Conservation (phyloP, 1,140 invertebrate species). For the Druon quercuslanigerum region DNA sequence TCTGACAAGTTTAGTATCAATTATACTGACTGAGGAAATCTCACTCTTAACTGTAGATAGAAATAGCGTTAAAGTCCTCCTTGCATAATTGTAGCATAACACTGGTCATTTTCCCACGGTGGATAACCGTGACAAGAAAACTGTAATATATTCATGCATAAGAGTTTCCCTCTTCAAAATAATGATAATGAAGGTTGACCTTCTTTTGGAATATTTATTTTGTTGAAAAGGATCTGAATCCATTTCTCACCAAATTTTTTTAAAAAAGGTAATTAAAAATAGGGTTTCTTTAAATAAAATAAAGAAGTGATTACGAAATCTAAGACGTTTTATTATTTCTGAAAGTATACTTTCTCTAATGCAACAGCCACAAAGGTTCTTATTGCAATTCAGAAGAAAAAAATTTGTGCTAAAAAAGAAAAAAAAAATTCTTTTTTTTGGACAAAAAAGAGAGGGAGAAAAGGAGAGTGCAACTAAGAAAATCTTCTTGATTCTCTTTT, state of each 20-base stretch:
- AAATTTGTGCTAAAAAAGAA: no score
- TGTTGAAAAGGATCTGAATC: neutral
- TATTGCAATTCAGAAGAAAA: no score
- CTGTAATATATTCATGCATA: neutral
- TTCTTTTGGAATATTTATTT: neutral
- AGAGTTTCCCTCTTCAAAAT: conserved; percentile 6
- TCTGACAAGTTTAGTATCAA: no score
- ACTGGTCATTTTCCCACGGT: conserved; percentile 58
- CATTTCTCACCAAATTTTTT: neutral
- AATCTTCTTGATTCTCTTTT: no score
- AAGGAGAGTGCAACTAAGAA: no score
- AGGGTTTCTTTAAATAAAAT: no score
- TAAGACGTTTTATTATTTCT: no score
- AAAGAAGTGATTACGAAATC: no score
- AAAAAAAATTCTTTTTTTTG: no score
- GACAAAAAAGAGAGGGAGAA: no score
- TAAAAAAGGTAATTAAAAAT: neutral
- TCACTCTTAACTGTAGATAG: neutral
- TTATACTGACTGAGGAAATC: conserved; percentile 11
- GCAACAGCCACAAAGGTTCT: no score
- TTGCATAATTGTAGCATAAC: conserved; percentile 7
- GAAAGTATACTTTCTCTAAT: no score
- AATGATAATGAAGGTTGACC: conserved; percentile 1
- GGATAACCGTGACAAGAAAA: conserved; percentile 25
- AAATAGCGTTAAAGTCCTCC: conserved; percentile 1